Evolutionary conservation across 2,888 invertebrate species (phyloP), one percentile per base, ranked within the genome.

Genomic region (Volucella zonaria): DNA sequence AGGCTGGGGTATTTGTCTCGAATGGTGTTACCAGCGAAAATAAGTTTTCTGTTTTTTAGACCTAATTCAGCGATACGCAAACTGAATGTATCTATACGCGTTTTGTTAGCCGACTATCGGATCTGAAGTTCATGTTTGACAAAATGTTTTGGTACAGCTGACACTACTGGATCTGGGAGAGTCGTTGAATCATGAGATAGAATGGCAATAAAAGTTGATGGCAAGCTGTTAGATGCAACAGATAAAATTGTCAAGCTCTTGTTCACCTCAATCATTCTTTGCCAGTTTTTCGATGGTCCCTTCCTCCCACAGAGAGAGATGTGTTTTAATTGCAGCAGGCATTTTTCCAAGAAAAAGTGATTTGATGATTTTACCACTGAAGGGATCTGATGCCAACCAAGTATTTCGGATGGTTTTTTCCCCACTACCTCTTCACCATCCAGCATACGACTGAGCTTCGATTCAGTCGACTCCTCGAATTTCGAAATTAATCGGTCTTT

Each of bases 381-480:
- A 52, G 15, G 18, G 52, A 52, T 18, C 18, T 18, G 52, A 18
- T 10, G 18, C 18, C 15, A 52, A 18, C 12, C 52, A 9, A 52
- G 18, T 15, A 52, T 52, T 18, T 52, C 52, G 15, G 52, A 52
- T 15, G 52, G 18, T 52, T 9, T 52, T 52, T 52, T 52, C 4
- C 52, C 31, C 8, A 52, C 18, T 8, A 52, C 4, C 15, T 52
- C 52, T 18, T 18, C 51, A 18, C 52, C 52, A 2, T 52, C 52
- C 1, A 52, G 52, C 52, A 15, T 52, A 8, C 86, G 77, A 14
- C 82, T 74, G 10, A 83, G 54, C 47, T 86, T 87, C 8, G 73
- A 75, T 51, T 86, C 86, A 10, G 73, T 58, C 10, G 68, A 64
- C 52, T 85, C 76, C n/a, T 73, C 56, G 59, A 80, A 82, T 77